Conservation (phyloP, 2,888 invertebrate species). For the Ichneumoninae sp. region DNA sequence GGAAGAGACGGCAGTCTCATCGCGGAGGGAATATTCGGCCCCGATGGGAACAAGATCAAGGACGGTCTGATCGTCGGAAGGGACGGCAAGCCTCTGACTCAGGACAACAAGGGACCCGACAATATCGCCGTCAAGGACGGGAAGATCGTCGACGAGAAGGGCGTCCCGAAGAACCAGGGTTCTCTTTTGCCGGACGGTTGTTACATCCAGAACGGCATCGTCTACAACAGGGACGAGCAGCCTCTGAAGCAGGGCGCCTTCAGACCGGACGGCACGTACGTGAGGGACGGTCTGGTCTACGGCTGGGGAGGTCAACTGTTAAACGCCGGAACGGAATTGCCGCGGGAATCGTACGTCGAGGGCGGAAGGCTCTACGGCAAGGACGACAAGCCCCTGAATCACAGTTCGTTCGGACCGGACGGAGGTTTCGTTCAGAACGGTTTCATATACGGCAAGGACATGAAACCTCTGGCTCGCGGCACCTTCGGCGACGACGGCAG, state of each 20-base stretch:
- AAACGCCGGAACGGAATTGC: conserved; percentile 79
- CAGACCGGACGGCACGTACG: conserved; percentile 79
- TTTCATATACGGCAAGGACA: conserved; percentile 78
- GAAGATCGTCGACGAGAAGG: conserved; percentile 78
- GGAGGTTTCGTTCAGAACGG: conserved; percentile 80
- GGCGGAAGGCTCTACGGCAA: conserved; percentile 80
- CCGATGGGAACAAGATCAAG: conserved; percentile 80
- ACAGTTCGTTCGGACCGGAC: conserved; percentile 79
- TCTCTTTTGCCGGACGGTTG: conserved; percentile 80
- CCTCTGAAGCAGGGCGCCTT: conserved; percentile 80
- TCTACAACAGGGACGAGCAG: conserved; percentile 77
- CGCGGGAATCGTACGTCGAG: conserved; percentile 77
- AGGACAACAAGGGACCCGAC: conserved; percentile 81
- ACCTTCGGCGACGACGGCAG: conserved; percentile 80
- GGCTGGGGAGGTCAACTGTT: conserved; percentile 81
- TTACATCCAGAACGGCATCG: conserved; percentile 79
- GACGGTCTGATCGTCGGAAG: conserved; percentile 79
- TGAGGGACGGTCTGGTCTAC: conserved; percentile 80
- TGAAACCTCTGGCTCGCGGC: conserved; percentile 77
- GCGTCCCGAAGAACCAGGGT: conserved; percentile 76
- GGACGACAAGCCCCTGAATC: conserved; percentile 79
- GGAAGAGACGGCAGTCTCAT: conserved; percentile 78
- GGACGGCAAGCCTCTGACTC: conserved; percentile 79
- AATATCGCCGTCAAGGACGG: conserved; percentile 79
- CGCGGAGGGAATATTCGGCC: conserved; percentile 79